Base-by-base conservation (phyloP, 1,140 invertebrate species). In the Bicyclus anynana region DNA sequence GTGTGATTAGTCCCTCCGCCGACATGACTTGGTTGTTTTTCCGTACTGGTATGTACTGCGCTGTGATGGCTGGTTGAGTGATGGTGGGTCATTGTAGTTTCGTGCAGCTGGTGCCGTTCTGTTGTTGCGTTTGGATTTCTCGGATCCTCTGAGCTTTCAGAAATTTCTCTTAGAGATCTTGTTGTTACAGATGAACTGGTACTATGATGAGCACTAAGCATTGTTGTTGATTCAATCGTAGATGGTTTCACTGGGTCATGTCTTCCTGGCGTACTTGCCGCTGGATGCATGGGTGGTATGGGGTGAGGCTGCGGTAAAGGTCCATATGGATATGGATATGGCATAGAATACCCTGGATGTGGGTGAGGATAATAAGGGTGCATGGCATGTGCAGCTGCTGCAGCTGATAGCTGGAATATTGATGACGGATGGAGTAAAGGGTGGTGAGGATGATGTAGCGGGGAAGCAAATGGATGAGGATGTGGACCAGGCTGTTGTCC, bases 261-360 rank as follows among this genome's bases (percentile, higher is more conserved):
- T 67, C 86, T 78, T 64, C 79, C 82, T 48, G 85, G 72, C 23
- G 83, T 89, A 61, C 91, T 92, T 10, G 90, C 85, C 37, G 90
- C 90, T 4, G 92, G 86, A 68, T 65, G 92, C 57, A 93, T 93
- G 1, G 93, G 93, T 17, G 94, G 94, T 63, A 94, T 93, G 1
- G 94, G 92, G 67, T 94, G 92, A 5, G 92, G 92, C 69, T 92
- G 93, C 14, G 93, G 93, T 48, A 94, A 90, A 1, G 93, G 92
- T 3, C 91, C 92, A 67, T 94, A 94, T 0, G 93, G 91, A 85
- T 94, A 94, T n/a, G 91, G 90, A 75, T 91, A 92, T 5, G 92
- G 91, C 71, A 92, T 90, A 20, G 91, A 89, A 62, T 93, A 93
- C 5, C 92, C 92, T 2, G 93, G 90, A 85, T 94, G 94, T 14